phyloP scores from a whole-genome alignment of 2,113 vertebrate species.

The Otis tarda region DNA sequence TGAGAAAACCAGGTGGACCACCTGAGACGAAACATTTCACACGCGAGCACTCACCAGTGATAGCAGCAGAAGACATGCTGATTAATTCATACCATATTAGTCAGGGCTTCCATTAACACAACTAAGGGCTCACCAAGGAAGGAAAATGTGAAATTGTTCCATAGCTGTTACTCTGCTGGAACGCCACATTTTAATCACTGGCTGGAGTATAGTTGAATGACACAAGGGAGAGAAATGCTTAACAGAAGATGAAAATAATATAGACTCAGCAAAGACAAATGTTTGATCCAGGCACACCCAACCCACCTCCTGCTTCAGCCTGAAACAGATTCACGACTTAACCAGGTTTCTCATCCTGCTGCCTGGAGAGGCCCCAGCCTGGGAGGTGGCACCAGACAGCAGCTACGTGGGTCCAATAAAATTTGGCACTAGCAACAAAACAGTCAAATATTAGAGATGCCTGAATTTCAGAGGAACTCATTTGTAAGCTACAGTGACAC shows the following conservation, averaged over 20 bases:
- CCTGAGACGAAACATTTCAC: background rate
- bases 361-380: constrained; percentile 8
- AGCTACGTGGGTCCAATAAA: background rate
- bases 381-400: background rate
- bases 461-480: background rate
- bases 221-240: constrained; percentile 48
- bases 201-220: constrained; percentile 21
- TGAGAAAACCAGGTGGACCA: constrained; percentile 39
- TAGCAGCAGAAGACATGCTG: constrained; percentile 34
- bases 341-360: constrained; percentile 35
- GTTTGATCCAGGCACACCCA: constrained; percentile 11
- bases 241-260: constrained; percentile 41
- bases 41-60: background rate
- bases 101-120: constrained; percentile 60
- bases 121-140: constrained; percentile 34
- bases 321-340: background rate
- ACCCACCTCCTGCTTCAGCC: background rate
- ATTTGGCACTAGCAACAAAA: background rate
- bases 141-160: constrained; percentile 61
- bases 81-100: constrained; percentile 41
- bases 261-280: constrained; percentile 25
- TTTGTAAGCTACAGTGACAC: background rate
- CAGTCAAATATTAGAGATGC: background rate
- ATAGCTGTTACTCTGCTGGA: constrained; percentile 36
- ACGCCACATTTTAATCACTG: constrained; percentile 43